These are phyloP conservation scores for Pteronotus mesoamericanus DNA, from an alignment of 2,797 vertebrate species.

Conservation along the genomic window DNA sequence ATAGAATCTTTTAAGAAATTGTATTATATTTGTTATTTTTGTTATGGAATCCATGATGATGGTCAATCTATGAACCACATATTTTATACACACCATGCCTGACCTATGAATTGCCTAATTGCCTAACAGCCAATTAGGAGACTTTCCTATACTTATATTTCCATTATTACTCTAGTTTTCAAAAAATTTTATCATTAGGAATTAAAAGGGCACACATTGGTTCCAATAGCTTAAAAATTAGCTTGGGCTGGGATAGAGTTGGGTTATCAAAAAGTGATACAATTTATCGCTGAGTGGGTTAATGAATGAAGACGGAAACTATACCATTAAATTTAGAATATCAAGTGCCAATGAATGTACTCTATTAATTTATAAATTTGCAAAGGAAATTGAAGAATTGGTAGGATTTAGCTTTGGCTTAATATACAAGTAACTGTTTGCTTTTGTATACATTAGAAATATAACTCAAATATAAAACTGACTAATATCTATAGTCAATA, in stretches of 20 bases:
- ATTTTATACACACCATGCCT: neutral
- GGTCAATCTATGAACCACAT: neutral
- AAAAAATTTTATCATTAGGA: neutral
- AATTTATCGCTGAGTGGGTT: neutral
- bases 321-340: neutral
- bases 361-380: neutral
- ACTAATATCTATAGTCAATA: neutral
- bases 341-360: neutral
- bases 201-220: neutral
- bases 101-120: neutral
- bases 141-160: neutral
- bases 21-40: neutral
- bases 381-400: neutral
- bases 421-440: neutral
- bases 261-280: neutral
- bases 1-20: neutral
- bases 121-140: neutral
- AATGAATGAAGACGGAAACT: slow-evolving; percentile 1
- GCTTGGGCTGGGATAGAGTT: neutral
- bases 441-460: neutral
- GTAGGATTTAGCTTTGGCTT: neutral
- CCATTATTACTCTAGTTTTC: neutral
- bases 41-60: neutral
- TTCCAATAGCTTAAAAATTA: neutral
- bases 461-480: neutral